Evolutionary conservation across 2,888 invertebrate species (phyloP).

Genomic region (Therioaphis trifolii): DNA sequence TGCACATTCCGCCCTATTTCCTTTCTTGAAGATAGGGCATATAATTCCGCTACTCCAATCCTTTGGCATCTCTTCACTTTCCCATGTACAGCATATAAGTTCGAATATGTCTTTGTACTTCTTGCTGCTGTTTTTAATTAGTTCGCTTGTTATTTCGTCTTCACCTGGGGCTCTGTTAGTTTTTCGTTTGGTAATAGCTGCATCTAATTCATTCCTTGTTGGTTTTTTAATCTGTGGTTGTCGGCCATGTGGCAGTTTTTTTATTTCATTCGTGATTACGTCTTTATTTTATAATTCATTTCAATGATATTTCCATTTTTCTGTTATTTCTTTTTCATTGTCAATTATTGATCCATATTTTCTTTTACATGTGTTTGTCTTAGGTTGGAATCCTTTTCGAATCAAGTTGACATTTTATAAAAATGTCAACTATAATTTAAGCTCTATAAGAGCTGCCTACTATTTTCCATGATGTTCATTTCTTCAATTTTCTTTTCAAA

Average conservation of each 20-base stretch:
- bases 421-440: too few species aligned
- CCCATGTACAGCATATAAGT: not conserved
- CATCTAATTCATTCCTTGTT: not conserved
- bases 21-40: too few species aligned
- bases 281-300: not conserved
- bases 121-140: constrained; percentile 9
- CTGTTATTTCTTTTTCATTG: constrained; percentile 1
- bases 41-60: constrained; percentile 19
- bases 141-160: not conserved
- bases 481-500: too few species aligned
- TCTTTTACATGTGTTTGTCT: not conserved
- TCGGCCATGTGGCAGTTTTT: not conserved
- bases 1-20: too few species aligned
- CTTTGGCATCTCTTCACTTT: not conserved
- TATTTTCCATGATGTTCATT: too few species aligned
- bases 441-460: not conserved
- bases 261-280: not conserved
- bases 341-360: too few species aligned
- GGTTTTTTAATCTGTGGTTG: not conserved
- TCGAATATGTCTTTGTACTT: constrained; percentile 6
- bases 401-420: constrained; percentile 1
- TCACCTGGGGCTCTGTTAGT: not conserved
- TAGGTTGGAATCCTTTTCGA: not conserved
- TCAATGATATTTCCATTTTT: not conserved
- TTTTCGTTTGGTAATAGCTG: not conserved